These are phyloP conservation scores for Clistopyga incitator DNA, from an alignment of 2,888 invertebrate genomes.

Conservation along the genomic window DNA sequence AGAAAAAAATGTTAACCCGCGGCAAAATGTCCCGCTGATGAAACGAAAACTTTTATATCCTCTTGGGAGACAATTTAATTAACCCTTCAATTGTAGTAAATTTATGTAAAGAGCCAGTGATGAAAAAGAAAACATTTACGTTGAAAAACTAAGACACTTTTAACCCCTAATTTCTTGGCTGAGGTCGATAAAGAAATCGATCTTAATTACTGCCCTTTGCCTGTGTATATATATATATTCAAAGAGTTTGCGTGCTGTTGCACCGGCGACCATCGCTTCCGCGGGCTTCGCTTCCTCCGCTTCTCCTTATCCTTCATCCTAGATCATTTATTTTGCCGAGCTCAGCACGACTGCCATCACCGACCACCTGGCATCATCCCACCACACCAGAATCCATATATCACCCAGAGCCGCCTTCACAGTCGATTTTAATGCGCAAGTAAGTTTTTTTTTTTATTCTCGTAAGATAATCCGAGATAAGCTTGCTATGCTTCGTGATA, in stretches of 20 bases:
- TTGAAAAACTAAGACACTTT: background rate
- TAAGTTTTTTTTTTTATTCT: slow-evolving; percentile 1
- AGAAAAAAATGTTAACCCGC: no score
- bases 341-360: slow-evolving; percentile 1
- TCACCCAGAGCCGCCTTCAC: slow-evolving; percentile 6
- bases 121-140: no score
- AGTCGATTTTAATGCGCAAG: slow-evolving; percentile 17
- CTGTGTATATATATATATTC: background rate
- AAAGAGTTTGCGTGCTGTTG: slow-evolving; percentile 4
- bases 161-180: background rate
- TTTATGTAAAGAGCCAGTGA: no score
- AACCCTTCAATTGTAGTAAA: no score
- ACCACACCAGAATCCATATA: background rate
- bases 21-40: no score
- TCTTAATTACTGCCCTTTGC: slow-evolving; percentile 16
- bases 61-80: no score
- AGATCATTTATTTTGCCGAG: slow-evolving; percentile 31
- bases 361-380: slow-evolving; percentile 17
- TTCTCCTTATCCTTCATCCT: slow-evolving; percentile 18
- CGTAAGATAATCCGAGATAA: background rate
- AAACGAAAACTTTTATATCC: no score
- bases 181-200: slow-evolving; percentile 28
- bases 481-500: background rate
- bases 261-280: slow-evolving; percentile 8
- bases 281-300: slow-evolving; percentile 5